Conservation (phyloP, 2,888 invertebrate genomes). For the Leptothorax acervorum region DNA sequence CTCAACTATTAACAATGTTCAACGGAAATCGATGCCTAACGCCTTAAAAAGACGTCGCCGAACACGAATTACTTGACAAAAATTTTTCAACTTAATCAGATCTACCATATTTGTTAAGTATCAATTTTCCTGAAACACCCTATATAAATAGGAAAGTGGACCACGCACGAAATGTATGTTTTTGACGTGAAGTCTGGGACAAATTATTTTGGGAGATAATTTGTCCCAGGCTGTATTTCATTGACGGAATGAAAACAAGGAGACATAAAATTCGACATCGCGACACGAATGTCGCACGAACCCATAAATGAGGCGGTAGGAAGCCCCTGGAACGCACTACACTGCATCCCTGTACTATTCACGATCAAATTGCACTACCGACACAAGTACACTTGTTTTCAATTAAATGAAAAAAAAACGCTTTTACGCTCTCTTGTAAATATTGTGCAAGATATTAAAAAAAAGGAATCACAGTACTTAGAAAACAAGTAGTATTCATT, state of each 20-base stretch:
- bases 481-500: background rate
- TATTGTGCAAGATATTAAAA: background rate
- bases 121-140: background rate
- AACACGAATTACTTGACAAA: background rate
- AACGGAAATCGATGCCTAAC: background rate
- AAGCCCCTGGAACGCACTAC: slow-evolving; percentile 82
- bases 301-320: slow-evolving; percentile 83
- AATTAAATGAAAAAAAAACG: background rate
- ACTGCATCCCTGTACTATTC: slow-evolving; percentile 68
- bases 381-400: background rate
- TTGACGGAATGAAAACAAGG: background rate
- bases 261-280: slow-evolving; percentile 11
- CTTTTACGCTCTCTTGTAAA: background rate
- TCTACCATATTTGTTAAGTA: background rate
- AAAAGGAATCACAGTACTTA: background rate
- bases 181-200: background rate
- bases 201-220: slow-evolving; percentile 6
- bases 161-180: background rate
- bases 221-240: background rate
- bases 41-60: background rate
- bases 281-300: slow-evolving; percentile 35
- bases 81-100: background rate
- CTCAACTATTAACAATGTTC: background rate
- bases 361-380: slow-evolving; percentile 6
- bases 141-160: background rate